Base-by-base conservation (phyloP, 2,888 invertebrate species). In the Keiferia lycopersicella region DNA sequence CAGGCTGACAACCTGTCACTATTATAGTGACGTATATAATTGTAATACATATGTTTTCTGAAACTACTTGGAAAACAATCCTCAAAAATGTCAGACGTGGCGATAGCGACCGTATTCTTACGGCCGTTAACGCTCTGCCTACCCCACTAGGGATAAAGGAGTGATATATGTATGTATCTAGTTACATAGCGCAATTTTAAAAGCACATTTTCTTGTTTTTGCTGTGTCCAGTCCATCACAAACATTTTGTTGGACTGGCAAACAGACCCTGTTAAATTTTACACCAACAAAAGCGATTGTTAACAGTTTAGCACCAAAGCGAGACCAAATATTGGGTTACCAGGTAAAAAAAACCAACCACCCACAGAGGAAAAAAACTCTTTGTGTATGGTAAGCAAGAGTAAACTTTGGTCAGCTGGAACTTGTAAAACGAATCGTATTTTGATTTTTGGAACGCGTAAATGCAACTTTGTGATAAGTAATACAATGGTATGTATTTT, bases 291-390 rank as follows among this genome's bases (percentile, higher is more conserved):
- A 18, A 45, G 12, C 39, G 48, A 61, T 48, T 48, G 61, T 50
- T 61, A 41, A 61, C 48, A 45, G 26, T 61, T 61, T 61, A 38
- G 45, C 41, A 41, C 41, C 60, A 45, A n/a, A 45, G 45, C 45
- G 20, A 45, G 14, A 45, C 20, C 60, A 41, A 41, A 60, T 26
- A 60, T 60, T 60, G 60, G 45, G 34, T 22, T 60, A 26, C 45
- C 26, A 4, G 22, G 18, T 39, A 60, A 41, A 20, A 12, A 22
- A 16, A 8, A 26, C n/a, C 16, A 56, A 12, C 56, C 56, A 56
- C 56, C 56, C 56, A 56, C 56, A 4, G 16, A 16, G 56, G 8
- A 56, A n/a, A 56, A 56, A 53, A 56, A 56, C 0, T 6, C 7
- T 41, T 41, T 12, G n/a, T 56, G 4, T 16, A 34, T n/a, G 14